Evolutionary conservation across 2,797 vertebrate genomes (phyloP).

Genomic region (Phrynocephalus guinanensis): DNA sequence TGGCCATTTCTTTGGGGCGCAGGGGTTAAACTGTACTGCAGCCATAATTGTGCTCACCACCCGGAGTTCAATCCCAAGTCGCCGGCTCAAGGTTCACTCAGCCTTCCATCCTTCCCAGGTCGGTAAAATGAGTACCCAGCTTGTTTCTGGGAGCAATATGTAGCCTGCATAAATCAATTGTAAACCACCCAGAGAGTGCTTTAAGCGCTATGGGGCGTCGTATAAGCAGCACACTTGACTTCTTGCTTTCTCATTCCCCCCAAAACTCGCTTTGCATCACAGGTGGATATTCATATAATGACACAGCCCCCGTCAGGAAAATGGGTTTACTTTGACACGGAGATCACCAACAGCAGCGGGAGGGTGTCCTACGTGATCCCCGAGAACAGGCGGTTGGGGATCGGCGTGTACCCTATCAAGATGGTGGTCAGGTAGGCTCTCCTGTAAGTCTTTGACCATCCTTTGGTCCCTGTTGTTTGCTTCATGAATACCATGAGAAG

Average conservation of each 20-base stretch:
- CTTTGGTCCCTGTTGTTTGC: not conserved
- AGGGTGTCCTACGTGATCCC: constrained; percentile 91
- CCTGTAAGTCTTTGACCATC: not conserved
- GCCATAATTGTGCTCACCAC: no score
- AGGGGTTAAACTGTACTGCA: no score
- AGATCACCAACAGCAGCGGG: constrained; percentile 96
- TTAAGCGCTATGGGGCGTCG: no score
- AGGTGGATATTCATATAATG: constrained; percentile 99
- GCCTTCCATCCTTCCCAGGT: no score
- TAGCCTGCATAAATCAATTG: no score
- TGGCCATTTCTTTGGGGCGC: no score
- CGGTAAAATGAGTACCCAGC: no score
- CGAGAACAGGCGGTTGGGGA: constrained; percentile 89
- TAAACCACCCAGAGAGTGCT: no score
- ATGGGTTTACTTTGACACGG: constrained; percentile 94
- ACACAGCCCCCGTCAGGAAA: constrained; percentile 94
- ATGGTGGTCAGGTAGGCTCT: constrained; percentile 93
- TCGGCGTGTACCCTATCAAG: constrained; percentile 96
- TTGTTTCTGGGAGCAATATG: no score
- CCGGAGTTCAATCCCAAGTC: no score
- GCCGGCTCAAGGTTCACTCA: no score
- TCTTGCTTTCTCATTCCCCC: not conserved
- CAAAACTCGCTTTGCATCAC: constrained; percentile 10
- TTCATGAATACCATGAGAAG: not conserved
- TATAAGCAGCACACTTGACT: no score